These are phyloP conservation scores for Solenodon paradoxus DNA, from an alignment of 2,113 vertebrate genomes.

Conservation along the genomic window DNA sequence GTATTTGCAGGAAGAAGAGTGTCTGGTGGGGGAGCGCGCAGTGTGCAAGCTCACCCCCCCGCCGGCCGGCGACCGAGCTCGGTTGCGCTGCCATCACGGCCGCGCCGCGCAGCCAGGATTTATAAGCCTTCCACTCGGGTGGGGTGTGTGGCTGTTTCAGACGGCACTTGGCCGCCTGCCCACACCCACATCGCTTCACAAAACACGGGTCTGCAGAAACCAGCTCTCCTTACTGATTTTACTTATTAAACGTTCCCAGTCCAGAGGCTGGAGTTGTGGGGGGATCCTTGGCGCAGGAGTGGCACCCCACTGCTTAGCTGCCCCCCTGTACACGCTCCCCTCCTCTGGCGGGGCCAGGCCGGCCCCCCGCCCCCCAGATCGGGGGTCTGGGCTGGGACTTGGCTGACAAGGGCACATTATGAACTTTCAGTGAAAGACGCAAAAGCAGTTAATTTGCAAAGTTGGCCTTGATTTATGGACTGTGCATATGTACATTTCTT, in stretches of 20 bases:
- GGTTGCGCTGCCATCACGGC: slow-evolving; percentile 70
- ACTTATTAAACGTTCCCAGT: slow-evolving; percentile 66
- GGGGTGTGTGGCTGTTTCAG: slow-evolving; percentile 37
- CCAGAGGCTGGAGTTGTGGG: no score
- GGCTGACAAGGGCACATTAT: slow-evolving; percentile 32
- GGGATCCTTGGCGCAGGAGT: no score
- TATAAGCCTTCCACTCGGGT: slow-evolving; percentile 76
- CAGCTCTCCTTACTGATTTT: slow-evolving; percentile 24
- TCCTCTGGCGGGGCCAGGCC: neutral
- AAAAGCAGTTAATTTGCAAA: slow-evolving; percentile 41
- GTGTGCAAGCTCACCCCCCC: slow-evolving; percentile 55
- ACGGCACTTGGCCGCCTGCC: slow-evolving; percentile 68
- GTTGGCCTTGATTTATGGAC: slow-evolving; percentile 55
- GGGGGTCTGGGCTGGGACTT: slow-evolving; percentile 1
- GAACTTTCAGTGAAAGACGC: slow-evolving; percentile 42
- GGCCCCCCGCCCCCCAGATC: neutral
- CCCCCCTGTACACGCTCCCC: neutral
- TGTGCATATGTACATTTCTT: slow-evolving; percentile 15
- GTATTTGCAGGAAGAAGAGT: no score
- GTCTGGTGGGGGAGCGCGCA: no score
- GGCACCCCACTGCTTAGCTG: no score
- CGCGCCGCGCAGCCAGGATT: slow-evolving; percentile 50
- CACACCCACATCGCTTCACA: slow-evolving; percentile 74
- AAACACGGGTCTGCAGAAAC: slow-evolving; percentile 70
- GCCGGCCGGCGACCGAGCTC: slow-evolving; percentile 68